Evolutionary conservation across 2,113 vertebrate genomes (phyloP).

Genomic region (Helogale parvula): DNA sequence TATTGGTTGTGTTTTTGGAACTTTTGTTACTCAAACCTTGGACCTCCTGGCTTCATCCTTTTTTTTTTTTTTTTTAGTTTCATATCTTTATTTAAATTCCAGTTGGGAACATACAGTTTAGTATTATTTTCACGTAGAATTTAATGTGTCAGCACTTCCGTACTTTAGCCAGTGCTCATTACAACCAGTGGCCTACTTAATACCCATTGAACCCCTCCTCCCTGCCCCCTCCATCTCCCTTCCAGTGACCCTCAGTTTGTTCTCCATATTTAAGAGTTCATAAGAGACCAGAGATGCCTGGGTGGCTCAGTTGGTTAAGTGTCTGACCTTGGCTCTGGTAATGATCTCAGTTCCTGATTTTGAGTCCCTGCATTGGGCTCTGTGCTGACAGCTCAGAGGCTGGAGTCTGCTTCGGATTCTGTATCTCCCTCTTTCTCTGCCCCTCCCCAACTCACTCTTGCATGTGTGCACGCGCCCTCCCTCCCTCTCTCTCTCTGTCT

Average conservation of each 20-base stretch:
- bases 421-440: no score
- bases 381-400: no score
- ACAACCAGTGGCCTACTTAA: neutral
- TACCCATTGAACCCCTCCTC: neutral
- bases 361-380: no score
- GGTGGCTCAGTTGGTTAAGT: no score
- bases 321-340: no score
- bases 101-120: neutral
- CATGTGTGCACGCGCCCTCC: no score
- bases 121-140: neutral
- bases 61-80: neutral
- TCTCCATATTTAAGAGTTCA: neutral
- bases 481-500: no score
- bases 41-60: neutral
- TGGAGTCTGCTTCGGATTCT: no score
- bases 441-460: no score
- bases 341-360: no score
- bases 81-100: neutral
- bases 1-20: neutral
- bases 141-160: neutral
- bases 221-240: neutral
- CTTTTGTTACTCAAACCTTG: neutral
- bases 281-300: neutral
- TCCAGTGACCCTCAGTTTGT: neutral
- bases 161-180: neutral